Evolutionary conservation across 2,888 invertebrate genomes (phyloP), one percentile per base, ranked within the genome.

Genomic region (Galeruca laticollis): DNA sequence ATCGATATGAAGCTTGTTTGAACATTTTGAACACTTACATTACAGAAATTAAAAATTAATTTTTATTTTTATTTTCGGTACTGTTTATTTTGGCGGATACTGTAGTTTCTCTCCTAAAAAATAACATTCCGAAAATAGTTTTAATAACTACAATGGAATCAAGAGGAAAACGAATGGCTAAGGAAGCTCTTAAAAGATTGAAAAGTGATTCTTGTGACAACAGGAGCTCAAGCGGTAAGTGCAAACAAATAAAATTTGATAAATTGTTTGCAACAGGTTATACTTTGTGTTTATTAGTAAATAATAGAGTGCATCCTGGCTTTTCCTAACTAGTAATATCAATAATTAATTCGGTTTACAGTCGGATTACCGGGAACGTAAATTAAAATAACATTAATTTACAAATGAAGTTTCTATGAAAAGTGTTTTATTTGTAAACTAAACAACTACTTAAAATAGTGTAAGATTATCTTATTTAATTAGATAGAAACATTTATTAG

Each of bases 401-500:
- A 40, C 40, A 11, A 40, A 40, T 40, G 40, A 40, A 40, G 40
- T 40, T 40, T 40, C 8, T 40, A 40, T 40, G 40, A 40, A 40
- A 40, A 40, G 40, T 40, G 40, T 40, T 40, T 40, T 40, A 40
- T 3, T 40, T 40, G 6, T 40, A 40, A n/a, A 40, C 40, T 5
- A 40, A 40, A 40, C 40, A 40, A 40, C 40, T 40, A 40, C 40
- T 40, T 40, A 40, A 40, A 40, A 40, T 13, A 40, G 40, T 40
- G 40, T 40, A 40, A 40, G 40, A 40, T 40, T 40, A 40, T 40
- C 40, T 40, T 40, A 40, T n/a, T 40, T 37, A 37, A 37, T 37
- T 40, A 40, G 40, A 40, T 40, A 40, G 40, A 40, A 40, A 40
- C 40, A 40, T 40, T 40, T 40, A 8, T 40, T 40, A 40, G 40